Base-by-base conservation (phyloP, 1,140 invertebrate genomes). In the Cotesia typhae region DNA sequence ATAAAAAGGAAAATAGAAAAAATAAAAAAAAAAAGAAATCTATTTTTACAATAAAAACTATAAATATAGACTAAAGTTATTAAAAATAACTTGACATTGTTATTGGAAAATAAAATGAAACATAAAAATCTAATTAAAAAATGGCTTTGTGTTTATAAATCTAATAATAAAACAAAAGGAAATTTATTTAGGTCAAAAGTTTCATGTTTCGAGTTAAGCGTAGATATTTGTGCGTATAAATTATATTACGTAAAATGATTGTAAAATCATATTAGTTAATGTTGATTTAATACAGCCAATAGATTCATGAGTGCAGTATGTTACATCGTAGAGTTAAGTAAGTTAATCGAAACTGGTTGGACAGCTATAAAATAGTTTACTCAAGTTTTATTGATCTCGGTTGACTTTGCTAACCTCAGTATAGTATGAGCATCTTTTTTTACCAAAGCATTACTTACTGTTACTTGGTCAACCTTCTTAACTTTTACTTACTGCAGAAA, bases 351-450 rank as follows among this genome's bases (percentile, higher is more conserved):
- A 75, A 75, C 73, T 73, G 64, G 47, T 71, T 66, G 53, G 66
- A 59, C 59, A 55, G 71, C 60, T 71, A 70, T 75, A 75, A 75
- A 75, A 75, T 68, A 75, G 71, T 41, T 69, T 66, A 71, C 67
- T 65, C 52, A 69, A 75, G 60, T 73, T 75, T 75, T 73, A 75
- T 73, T 69, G 52, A 65, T 28, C 65, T 65, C 60, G 12, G 57
- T 73, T 41, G 64, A 66, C 28, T 7, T 9, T 41, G 10, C 41
- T 37, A 7, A 17, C n/a, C 28, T 55, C 28, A 4, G 17, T 37
- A 37, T 61, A 4, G 17, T 37, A 55, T 61, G 17, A 65, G 64
- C 69, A 71, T 63, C 20, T 53, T 55, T 71, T 63, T 64, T 17
- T 67, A 3, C 1, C 28, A 37, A 47, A 38, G 4, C 28, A 17